Evolutionary conservation across 2,113 vertebrate genomes (phyloP).

Genomic region (Dicentrarchus labrax): DNA sequence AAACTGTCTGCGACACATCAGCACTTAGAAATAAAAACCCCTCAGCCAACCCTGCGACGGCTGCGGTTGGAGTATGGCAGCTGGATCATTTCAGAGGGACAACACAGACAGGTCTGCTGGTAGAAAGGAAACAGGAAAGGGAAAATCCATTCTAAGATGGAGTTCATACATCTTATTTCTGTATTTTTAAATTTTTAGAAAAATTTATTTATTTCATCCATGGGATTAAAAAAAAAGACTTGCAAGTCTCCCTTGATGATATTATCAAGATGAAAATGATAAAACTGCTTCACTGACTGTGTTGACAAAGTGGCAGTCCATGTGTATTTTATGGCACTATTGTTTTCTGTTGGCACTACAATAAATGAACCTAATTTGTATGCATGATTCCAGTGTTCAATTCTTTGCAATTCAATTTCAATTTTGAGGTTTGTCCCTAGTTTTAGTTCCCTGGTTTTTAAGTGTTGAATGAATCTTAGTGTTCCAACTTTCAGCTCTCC

Average conservation of each 20-base stretch:
- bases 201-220: neutral
- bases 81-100: conserved; percentile 73
- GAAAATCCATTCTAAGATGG: conserved; percentile 24
- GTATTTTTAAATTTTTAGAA: neutral
- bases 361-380: neutral
- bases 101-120: conserved; percentile 57
- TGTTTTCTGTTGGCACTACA: neutral
- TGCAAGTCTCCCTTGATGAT: neutral
- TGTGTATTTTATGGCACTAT: conserved; percentile 35
- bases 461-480: neutral
- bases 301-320: conserved; percentile 11
- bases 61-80: conserved; percentile 74
- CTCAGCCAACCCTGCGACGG: conserved; percentile 66
- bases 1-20: conserved; percentile 85
- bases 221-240: neutral
- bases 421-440: neutral
- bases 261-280: neutral
- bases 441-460: neutral
- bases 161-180: neutral
- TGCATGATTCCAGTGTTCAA: neutral
- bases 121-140: conserved; percentile 35
- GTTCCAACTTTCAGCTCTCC: conserved; percentile 8
- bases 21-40: conserved; percentile 83
- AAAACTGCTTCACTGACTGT: neutral
- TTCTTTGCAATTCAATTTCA: neutral